These are phyloP conservation scores for Lydus trimaculatus DNA, from an alignment of 2,888 invertebrate genomes.

Conservation along the genomic window DNA sequence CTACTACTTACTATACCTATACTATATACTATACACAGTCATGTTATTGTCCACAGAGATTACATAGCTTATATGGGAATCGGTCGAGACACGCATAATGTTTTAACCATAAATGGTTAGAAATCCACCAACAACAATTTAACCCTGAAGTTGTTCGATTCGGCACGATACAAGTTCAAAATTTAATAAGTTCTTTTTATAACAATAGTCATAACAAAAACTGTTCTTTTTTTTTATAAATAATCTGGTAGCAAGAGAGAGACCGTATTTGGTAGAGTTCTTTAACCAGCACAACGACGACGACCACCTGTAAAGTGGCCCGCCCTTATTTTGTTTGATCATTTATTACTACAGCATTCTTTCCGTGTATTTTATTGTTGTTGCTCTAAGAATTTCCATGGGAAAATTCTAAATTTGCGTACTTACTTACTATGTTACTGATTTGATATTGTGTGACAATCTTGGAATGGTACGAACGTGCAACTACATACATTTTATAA, in stretches of 20 bases:
- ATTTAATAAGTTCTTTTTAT: not conserved
- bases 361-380: not conserved
- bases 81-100: conserved; percentile 5
- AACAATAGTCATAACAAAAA: not conserved
- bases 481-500: not conserved
- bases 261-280: not conserved
- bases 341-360: not conserved
- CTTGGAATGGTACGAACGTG: conserved; percentile 1
- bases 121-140: conserved; percentile 6
- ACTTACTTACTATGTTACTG: not conserved
- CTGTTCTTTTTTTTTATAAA: not conserved
- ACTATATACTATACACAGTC: no score
- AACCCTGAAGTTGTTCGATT: not conserved
- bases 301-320: conserved; percentile 5
- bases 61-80: conserved; percentile 9
- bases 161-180: not conserved
- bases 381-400: not conserved
- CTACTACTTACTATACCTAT: no score
- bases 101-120: conserved; percentile 7
- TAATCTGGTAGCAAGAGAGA: not conserved
- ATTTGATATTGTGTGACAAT: conserved; percentile 3
- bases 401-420: not conserved
- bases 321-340: not conserved
- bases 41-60: conserved; percentile 3
- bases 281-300: no score